Conservation (phyloP, 1,140 invertebrate species). For the Saccostrea echinata region DNA sequence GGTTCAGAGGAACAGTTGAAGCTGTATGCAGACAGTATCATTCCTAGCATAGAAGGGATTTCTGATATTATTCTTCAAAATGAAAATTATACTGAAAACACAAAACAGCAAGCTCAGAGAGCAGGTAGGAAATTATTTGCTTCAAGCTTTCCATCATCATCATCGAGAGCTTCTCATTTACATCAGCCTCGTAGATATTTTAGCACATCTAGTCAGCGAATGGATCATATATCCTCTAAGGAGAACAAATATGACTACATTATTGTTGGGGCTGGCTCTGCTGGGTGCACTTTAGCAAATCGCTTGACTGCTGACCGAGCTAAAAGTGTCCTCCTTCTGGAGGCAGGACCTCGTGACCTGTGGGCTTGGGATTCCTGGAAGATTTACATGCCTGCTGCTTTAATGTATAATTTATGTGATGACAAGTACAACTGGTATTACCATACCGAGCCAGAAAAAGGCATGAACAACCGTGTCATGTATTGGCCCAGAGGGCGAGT, state of each 20-base stretch:
- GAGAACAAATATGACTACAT: slow-evolving; percentile 73
- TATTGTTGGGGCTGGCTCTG: slow-evolving; percentile 80
- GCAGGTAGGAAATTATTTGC: neutral
- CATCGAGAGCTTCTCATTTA: neutral
- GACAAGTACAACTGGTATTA: slow-evolving; percentile 82
- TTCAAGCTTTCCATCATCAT: neutral
- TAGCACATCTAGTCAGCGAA: slow-evolving; percentile 49
- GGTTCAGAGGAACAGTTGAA: slow-evolving; percentile 68
- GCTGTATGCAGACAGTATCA: slow-evolving; percentile 70
- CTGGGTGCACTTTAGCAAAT: slow-evolving; percentile 79
- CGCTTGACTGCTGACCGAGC: slow-evolving; percentile 73
- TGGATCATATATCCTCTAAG: neutral
- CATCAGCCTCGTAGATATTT: slow-evolving; percentile 40
- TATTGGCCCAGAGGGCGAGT: slow-evolving; percentile 82
- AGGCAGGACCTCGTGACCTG: slow-evolving; percentile 81
- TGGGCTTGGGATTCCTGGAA: slow-evolving; percentile 77
- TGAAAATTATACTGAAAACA: neutral
- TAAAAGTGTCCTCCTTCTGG: slow-evolving; percentile 80
- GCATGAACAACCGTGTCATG: slow-evolving; percentile 80
- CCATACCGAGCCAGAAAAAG: slow-evolving; percentile 80
- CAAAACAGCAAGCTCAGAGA: neutral
- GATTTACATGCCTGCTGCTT: slow-evolving; percentile 82
- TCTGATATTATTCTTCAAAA: slow-evolving; percentile 55
- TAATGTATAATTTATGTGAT: slow-evolving; percentile 82
- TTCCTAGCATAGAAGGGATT: slow-evolving; percentile 67